Conservation (phyloP, 2,797 vertebrate genomes). For the Eupleurogrammus muticus region DNA sequence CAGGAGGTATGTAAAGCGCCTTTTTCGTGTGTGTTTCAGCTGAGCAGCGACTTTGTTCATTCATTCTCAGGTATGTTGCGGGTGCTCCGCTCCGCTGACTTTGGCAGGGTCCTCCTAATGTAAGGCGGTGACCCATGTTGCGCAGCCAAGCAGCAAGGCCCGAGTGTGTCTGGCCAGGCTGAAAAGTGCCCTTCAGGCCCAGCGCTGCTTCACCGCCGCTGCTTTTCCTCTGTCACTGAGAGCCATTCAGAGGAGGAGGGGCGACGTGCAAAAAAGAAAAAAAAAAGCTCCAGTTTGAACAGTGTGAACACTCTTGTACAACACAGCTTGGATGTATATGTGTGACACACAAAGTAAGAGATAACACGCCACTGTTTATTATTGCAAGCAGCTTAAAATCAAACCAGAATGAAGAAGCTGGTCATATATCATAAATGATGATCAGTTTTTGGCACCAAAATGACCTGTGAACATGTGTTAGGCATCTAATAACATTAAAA, state of each 20-base stretch:
- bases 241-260: constrained; percentile 53
- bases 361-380: not conserved
- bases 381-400: not conserved
- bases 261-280: constrained; percentile 14
- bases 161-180: constrained; percentile 82
- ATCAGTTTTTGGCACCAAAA: too few relatives aligned
- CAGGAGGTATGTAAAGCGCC: constrained; percentile 1
- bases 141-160: constrained; percentile 82
- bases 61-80: constrained; percentile 79
- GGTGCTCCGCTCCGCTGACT: constrained; percentile 72
- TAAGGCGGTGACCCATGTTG: constrained; percentile 84
- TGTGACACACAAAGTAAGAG: constrained; percentile 35
- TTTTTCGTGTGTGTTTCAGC: constrained; percentile 26
- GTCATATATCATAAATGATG: too few relatives aligned
- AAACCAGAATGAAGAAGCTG: not conserved
- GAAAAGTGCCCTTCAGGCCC: constrained; percentile 85
- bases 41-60: constrained; percentile 52
- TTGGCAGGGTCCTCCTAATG: constrained; percentile 81
- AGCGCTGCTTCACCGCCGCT: constrained; percentile 70
- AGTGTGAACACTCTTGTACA: constrained; percentile 46
- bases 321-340: constrained; percentile 35
- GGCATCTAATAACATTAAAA: not conserved
- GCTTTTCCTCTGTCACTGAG: constrained; percentile 66
- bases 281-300: constrained; percentile 41
- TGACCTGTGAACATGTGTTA: not conserved